Evolutionary conservation across 2,888 invertebrate genomes (phyloP), one percentile per base, ranked within the genome.

Genomic region (Agriopis leucophaearia): DNA sequence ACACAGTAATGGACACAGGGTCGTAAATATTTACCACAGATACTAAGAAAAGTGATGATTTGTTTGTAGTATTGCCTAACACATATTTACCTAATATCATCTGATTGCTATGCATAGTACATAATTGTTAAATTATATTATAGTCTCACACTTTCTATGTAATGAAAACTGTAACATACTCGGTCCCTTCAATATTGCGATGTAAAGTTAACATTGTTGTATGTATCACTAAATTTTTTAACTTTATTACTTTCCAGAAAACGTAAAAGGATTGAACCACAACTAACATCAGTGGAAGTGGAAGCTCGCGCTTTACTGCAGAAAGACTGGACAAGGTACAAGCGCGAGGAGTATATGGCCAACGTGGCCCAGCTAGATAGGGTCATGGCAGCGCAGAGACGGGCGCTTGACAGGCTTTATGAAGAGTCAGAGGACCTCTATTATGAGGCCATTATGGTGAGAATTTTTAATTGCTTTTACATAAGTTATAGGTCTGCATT

Each of bases 381-480:
- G 48, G 92, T 97, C 4, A 83, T 96, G 77, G 91, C 90, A 52
- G 95, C 97, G 0, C 98, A 98, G 87, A 94, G 95, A 72, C 96
- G 95, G 78, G 99, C 99, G 0, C 89, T 99, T 3, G 95, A 96
- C 63, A 97, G 97, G 85, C 92, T 99, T 8, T 95, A 96, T 78
- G 94, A 95, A 35, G 97, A 96, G 80, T 98, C 98, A 0, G 97
- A 97, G 81, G 97, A 97, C 47, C 94, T 99, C 0, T 99, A 99
- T 87, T 95, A 96, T 83, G 96, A 96, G 83, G 99, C 99, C 15
- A 95, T 98, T 73, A 95, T 96, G 95, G 97, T 97, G 88, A 78
- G 71, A 10, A 1, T 44, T 44, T 44, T 13, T 12, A 13, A 12
- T 38, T 8, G 9, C 27, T 27, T 5, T 5, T 27, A 27, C 27